A percentile compares a stretch with the other conserved stretches of the same genome.
phyloP scores from a whole-genome alignment of 2,113 vertebrate species.

The Psilopsiagon aymara region DNA sequence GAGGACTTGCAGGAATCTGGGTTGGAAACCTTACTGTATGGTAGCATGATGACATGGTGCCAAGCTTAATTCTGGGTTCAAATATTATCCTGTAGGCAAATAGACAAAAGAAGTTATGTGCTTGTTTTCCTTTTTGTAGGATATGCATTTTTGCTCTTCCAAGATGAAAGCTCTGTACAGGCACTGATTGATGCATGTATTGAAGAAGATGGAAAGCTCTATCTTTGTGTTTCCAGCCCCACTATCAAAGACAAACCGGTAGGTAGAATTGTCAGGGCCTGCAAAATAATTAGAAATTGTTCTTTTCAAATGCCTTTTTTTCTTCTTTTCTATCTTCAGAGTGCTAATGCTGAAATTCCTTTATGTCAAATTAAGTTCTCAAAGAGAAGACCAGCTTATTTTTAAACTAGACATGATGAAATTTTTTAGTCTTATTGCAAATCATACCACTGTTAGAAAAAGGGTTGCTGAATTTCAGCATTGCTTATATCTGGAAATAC shows the following conservation, averaged over 20 bases:
- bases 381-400: neutral
- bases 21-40: neutral
- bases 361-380: neutral
- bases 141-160: conserved; percentile 98
- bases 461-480: neutral
- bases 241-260: conserved; percentile 99
- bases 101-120: neutral
- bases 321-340: neutral
- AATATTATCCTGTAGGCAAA: neutral
- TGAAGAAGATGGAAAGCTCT: conserved; percentile 98
- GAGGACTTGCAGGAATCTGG: neutral
- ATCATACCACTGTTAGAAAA: neutral
- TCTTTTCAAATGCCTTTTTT: neutral
- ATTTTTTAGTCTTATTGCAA: neutral
- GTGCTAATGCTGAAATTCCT: neutral
- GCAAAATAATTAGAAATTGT: neutral
- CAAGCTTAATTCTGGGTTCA: neutral
- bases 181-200: conserved; percentile 98
- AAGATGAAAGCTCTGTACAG: conserved; percentile 99
- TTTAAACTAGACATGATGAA: neutral
- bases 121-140: conserved; percentile 73
- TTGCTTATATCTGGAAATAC: neutral
- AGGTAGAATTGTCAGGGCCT: conserved; percentile 65
- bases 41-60: neutral
- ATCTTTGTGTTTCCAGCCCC: conserved; percentile 97